Conservation (phyloP, 2,113 vertebrate species). For the Strigops habroptila region DNA sequence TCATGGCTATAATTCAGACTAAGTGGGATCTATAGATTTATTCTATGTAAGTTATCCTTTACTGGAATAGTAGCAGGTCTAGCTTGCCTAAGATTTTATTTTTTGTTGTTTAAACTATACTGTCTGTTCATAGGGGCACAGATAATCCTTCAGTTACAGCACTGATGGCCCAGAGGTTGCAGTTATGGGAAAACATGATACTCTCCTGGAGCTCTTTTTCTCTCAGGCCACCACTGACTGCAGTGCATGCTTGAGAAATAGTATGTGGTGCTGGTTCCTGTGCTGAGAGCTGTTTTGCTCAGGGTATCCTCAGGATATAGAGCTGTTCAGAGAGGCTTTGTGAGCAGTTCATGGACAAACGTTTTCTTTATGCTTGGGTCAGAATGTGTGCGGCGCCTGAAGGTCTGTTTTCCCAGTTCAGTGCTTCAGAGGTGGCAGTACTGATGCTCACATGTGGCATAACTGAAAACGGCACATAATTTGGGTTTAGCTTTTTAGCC, state of each 20-base stretch:
- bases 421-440: background rate
- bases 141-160: background rate
- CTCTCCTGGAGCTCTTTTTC: background rate
- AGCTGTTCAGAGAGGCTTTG: background rate
- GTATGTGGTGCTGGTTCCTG: background rate
- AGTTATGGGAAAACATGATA: background rate
- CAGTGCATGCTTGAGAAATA: background rate
- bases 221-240: background rate
- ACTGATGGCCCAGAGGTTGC: background rate
- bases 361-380: background rate
- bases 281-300: background rate
- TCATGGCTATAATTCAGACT: background rate
- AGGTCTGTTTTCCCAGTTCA: background rate
- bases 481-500: background rate
- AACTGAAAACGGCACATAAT: background rate
- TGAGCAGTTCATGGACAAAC: background rate
- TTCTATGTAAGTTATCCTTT: background rate
- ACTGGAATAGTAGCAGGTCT: background rate
- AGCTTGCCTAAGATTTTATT: background rate
- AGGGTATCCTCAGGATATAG: background rate
- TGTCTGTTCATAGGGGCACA: background rate
- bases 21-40: background rate
- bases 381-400: background rate
- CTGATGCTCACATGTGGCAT: background rate
- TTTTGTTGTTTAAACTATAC: background rate